phyloP scores from a whole-genome alignment of 2,888 invertebrate genomes.

The Siphonodentalium dalli region DNA sequence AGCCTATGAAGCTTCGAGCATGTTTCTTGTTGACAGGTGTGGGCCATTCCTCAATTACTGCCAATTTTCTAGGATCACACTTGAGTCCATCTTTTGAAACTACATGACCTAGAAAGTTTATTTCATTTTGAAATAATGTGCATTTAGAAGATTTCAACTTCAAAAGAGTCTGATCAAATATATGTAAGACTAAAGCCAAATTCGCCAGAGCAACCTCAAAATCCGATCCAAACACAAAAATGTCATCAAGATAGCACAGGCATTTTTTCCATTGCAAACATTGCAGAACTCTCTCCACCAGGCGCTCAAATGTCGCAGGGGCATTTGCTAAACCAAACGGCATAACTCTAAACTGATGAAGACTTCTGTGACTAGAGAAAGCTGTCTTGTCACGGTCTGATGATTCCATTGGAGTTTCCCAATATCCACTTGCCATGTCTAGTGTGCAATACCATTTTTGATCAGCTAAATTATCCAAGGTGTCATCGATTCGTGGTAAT shows the following conservation, averaged over 20 bases:
- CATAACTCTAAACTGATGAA: constrained; percentile 7
- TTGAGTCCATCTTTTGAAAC: not conserved
- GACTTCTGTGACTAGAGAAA: constrained; percentile 2
- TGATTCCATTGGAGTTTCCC: not conserved
- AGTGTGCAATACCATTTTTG: no score
- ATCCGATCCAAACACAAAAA: constrained; percentile 3
- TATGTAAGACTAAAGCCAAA: constrained; percentile 1
- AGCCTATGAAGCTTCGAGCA: constrained; percentile 3
- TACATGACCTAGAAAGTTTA: constrained; percentile 4
- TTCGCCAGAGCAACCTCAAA: constrained; percentile 4
- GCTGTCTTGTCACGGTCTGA: constrained; percentile 4
- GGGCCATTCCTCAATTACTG: constrained; percentile 4
- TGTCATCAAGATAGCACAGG: constrained; percentile 19
- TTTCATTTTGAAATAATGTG: constrained; percentile 1
- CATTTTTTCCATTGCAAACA: constrained; percentile 5
- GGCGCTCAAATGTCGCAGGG: constrained; percentile 12
- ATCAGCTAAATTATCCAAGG: no score
- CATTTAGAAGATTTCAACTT: constrained; percentile 10
- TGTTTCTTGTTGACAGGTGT: not conserved
- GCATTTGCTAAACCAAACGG: constrained; percentile 14
- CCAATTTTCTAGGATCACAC: constrained; percentile 4
- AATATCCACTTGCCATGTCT: no score
- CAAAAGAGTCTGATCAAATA: constrained; percentile 1
- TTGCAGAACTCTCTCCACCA: constrained; percentile 6
- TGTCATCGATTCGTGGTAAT: no score